These are phyloP conservation scores for Malurus melanocephalus DNA, from an alignment of 2,113 vertebrate species.

Conservation along the genomic window DNA sequence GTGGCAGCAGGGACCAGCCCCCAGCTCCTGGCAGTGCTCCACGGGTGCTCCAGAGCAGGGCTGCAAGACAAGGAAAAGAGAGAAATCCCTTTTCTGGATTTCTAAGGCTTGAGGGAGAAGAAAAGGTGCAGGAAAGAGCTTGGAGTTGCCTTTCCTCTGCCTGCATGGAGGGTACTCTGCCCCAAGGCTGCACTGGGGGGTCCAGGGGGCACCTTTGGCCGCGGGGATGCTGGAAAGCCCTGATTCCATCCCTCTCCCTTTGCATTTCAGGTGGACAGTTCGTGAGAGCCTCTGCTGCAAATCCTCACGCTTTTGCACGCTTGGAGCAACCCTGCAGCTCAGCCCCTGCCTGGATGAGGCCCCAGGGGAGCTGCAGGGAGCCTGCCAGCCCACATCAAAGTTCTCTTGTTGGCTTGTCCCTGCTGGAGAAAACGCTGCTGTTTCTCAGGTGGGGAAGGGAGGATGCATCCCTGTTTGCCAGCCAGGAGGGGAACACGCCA, in stretches of 20 bases:
- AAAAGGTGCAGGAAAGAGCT: not conserved
- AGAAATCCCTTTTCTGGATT: not conserved
- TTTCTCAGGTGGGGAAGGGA: not conserved
- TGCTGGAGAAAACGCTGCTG: not conserved
- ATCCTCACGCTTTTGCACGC: fast-evolving
- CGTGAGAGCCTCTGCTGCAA: not conserved
- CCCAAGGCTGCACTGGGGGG: fast-evolving
- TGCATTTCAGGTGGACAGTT: not conserved
- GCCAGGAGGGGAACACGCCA: not conserved
- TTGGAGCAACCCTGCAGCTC: not conserved
- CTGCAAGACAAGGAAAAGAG: not conserved
- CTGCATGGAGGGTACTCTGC: fast-evolving
- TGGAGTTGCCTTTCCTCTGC: not conserved
- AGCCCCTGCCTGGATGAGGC: not conserved
- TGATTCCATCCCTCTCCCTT: not conserved
- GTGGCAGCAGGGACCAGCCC: not conserved
- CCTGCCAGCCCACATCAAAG: not conserved
- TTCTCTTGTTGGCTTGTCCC: not conserved
- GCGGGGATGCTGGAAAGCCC: not conserved
- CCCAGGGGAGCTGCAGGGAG: not conserved
- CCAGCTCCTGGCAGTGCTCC: not conserved
- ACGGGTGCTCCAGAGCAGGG: fast-evolving
- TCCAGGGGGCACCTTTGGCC: not conserved
- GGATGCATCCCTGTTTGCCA: not conserved
- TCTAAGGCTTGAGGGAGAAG: not conserved